Conservation (phyloP, 2,113 vertebrate genomes). For the Gyps fulvus region DNA sequence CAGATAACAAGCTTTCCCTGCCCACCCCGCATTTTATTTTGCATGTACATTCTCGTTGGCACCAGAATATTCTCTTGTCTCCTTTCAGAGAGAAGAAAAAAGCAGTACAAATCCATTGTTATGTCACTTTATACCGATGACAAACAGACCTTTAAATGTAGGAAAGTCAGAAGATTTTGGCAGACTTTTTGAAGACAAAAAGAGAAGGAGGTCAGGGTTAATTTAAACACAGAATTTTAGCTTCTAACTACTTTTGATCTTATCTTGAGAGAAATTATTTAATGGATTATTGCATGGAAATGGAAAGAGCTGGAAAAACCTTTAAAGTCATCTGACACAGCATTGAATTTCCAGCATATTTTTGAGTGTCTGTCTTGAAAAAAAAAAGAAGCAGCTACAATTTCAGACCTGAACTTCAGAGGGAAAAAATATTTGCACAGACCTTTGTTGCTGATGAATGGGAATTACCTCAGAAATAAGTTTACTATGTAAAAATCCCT, state of each 20-base stretch:
- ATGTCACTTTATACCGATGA: not conserved
- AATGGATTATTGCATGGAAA: not conserved
- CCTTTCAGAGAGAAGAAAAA: not conserved
- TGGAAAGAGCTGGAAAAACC: not conserved
- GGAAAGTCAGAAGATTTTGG: not conserved
- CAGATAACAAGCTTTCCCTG: not conserved
- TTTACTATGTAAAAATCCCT: not conserved
- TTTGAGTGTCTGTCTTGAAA: not conserved
- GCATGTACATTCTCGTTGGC: not conserved
- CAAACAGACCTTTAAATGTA: slow-evolving; percentile 3
- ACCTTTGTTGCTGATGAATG: not conserved
- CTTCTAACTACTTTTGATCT: slow-evolving; percentile 1
- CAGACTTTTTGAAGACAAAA: slow-evolving; percentile 17
- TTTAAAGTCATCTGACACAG: not conserved
- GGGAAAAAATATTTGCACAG: not conserved
- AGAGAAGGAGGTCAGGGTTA: not conserved
- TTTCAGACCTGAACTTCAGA: not conserved
- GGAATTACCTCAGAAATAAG: not conserved
- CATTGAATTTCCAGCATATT: slow-evolving; percentile 10
- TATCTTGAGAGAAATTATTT: slow-evolving; percentile 28
- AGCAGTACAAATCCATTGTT: not conserved
- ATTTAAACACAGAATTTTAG: slow-evolving; percentile 7
- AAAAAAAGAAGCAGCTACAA: not conserved
- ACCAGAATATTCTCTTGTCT: not conserved
- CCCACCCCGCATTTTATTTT: not conserved